Percentiles rank a stretch among this genome's conserved stretches.
Evolutionary conservation across 2,113 vertebrate species (phyloP).

Genomic region (Orcinus orca): DNA sequence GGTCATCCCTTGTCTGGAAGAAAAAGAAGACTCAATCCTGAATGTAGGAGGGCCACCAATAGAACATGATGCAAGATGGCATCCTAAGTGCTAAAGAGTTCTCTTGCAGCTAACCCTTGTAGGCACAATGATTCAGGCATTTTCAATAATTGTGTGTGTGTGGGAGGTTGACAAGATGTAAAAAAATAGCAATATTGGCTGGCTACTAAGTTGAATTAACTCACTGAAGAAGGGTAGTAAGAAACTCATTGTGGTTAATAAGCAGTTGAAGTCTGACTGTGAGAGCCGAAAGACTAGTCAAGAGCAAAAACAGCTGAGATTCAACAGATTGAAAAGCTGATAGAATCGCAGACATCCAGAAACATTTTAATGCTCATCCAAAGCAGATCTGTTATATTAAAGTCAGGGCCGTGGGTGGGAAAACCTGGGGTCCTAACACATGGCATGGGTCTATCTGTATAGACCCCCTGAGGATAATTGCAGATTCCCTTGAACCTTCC

Average conservation of each 20-base stretch:
- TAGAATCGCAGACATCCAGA: background rate
- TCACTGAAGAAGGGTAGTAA: background rate
- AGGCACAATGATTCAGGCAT: background rate
- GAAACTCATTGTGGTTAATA: background rate
- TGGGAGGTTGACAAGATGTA: background rate
- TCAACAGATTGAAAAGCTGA: background rate
- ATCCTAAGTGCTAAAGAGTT: background rate
- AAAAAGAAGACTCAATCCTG: background rate
- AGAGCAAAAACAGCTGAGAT: background rate
- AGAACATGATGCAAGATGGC: background rate
- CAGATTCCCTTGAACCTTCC: background rate
- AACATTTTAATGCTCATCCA: background rate
- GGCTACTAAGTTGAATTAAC: background rate
- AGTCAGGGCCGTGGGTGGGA: background rate
- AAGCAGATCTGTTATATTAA: background rate
- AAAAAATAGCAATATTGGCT: background rate
- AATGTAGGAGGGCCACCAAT: background rate
- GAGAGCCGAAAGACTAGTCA: background rate
- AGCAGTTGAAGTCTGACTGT: background rate
- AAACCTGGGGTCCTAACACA: background rate
- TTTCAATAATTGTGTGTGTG: background rate
- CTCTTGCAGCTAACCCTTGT: accelerated
- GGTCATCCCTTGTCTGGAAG: background rate
- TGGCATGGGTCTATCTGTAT: accelerated
- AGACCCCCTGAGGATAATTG: background rate